A percentile compares a stretch with the other conserved stretches of the same genome.
phyloP scores from a whole-genome alignment of 1,140 invertebrate species.

The Aphelinus certus region DNA sequence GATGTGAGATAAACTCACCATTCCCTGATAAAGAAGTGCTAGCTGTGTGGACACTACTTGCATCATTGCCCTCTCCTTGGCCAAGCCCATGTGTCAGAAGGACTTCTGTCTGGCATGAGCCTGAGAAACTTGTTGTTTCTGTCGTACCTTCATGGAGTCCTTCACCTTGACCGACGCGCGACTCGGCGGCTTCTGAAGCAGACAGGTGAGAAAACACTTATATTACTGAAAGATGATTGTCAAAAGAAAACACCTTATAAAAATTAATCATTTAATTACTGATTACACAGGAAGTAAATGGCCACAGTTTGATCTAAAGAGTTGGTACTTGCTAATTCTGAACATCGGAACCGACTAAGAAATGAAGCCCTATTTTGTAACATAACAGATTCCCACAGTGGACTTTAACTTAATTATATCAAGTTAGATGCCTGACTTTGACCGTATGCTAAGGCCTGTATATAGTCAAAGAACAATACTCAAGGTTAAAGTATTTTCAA shows the following conservation, averaged over 20 bases:
- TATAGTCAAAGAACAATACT: conserved; percentile 29
- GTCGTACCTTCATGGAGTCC: conserved; percentile 50
- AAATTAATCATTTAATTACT: background rate
- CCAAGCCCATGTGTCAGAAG: conserved; percentile 55
- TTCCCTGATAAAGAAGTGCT: conserved; percentile 62
- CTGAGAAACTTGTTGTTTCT: conserved; percentile 50
- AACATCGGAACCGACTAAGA: conserved; percentile 48
- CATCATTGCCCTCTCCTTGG: conserved; percentile 60
- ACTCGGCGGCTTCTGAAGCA: conserved; percentile 53
- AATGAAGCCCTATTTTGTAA: conserved; percentile 59
- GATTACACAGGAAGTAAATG: background rate
- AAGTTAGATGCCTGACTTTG: conserved; percentile 52
- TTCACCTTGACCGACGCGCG: conserved; percentile 55
- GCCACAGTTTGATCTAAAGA: conserved; percentile 1
- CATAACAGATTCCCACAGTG: conserved; percentile 58
- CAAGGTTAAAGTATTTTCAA: background rate
- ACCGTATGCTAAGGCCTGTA: conserved; percentile 32
- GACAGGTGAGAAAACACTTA: background rate
- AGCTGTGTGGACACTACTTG: conserved; percentile 60
- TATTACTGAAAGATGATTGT: background rate
- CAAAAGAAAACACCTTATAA: background rate
- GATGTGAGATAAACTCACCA: conserved; percentile 47
- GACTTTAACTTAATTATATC: conserved; percentile 61
- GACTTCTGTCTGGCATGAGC: conserved; percentile 56
- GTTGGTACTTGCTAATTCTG: conserved; percentile 33